Percentiles rank a stretch among this genome's conserved stretches.
phyloP scores from a whole-genome alignment of 2,888 invertebrate genomes.

The Apamea sordens region DNA sequence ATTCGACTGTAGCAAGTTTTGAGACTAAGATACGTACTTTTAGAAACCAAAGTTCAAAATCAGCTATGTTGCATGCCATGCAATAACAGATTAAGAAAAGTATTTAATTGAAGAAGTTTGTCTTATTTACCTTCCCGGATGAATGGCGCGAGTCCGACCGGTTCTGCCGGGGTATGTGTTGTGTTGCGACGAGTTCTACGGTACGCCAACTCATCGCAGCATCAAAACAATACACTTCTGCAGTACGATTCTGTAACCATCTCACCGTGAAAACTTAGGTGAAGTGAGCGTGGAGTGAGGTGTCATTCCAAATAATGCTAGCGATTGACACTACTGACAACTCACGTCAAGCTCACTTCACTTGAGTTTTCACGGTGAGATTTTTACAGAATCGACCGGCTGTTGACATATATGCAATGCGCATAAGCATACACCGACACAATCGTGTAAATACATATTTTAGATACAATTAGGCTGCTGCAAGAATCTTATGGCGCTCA shows the following conservation, averaged over 20 bases:
- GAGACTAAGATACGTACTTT: not conserved
- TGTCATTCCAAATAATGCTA: too few species aligned
- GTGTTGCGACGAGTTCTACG: not conserved
- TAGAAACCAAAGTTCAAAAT: not conserved
- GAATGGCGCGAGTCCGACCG: not conserved
- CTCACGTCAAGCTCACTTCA: too few species aligned
- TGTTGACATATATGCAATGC: not conserved
- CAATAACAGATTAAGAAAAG: not conserved
- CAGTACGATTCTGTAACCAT: too few species aligned
- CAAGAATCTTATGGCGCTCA: not conserved
- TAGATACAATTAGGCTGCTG: not conserved
- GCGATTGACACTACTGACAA: too few species aligned
- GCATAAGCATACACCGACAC: not conserved
- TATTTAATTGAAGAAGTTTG: not conserved
- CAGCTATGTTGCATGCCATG: too few species aligned
- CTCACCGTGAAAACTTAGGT: too few species aligned
- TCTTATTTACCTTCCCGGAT: not conserved
- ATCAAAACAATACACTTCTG: not conserved
- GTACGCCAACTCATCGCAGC: not conserved
- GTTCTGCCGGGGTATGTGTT: not conserved
- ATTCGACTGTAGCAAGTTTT: not conserved
- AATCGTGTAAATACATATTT: not conserved
- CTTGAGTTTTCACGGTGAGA: too few species aligned
- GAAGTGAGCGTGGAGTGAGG: too few species aligned
- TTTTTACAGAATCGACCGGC: too few species aligned